Evolutionary conservation across 2,113 vertebrate genomes (phyloP).

Genomic region (Lepus americanus): DNA sequence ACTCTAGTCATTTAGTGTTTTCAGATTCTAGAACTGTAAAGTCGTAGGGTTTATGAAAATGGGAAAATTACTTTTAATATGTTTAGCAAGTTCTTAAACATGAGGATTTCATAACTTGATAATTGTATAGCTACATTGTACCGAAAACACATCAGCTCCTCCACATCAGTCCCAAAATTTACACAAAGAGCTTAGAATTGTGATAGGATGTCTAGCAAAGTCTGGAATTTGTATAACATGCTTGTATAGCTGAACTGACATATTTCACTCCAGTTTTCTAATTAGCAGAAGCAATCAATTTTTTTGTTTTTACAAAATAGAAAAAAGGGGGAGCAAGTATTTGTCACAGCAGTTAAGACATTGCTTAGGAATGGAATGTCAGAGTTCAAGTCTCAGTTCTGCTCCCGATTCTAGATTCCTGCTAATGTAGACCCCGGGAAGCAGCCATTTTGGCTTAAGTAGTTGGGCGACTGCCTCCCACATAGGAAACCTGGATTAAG

Average conservation of each 20-base stretch:
- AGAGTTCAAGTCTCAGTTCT: too few relatives aligned
- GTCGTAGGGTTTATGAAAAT: not conserved
- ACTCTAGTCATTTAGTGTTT: not conserved
- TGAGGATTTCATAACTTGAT: not conserved
- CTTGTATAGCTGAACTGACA: not conserved
- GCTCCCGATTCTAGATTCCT: too few relatives aligned
- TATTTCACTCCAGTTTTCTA: slow-evolving; percentile 9
- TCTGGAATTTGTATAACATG: not conserved
- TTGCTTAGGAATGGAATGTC: too few relatives aligned
- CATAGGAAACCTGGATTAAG: too few relatives aligned
- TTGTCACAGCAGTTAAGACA: too few relatives aligned
- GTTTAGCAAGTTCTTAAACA: slow-evolving; percentile 8
- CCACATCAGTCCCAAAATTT: not conserved
- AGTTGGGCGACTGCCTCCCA: too few relatives aligned
- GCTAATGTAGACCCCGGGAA: too few relatives aligned
- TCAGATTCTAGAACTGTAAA: not conserved
- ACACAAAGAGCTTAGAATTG: not conserved
- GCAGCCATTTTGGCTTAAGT: too few relatives aligned
- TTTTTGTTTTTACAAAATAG: not conserved
- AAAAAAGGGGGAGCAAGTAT: not conserved
- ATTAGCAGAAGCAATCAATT: not conserved
- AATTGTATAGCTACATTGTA: not conserved
- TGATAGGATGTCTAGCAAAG: not conserved
- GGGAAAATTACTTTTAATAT: not conserved
- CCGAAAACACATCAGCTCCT: not conserved